phyloP scores from a whole-genome alignment of 2,797 vertebrate species.

The Acridotheres tristis region DNA sequence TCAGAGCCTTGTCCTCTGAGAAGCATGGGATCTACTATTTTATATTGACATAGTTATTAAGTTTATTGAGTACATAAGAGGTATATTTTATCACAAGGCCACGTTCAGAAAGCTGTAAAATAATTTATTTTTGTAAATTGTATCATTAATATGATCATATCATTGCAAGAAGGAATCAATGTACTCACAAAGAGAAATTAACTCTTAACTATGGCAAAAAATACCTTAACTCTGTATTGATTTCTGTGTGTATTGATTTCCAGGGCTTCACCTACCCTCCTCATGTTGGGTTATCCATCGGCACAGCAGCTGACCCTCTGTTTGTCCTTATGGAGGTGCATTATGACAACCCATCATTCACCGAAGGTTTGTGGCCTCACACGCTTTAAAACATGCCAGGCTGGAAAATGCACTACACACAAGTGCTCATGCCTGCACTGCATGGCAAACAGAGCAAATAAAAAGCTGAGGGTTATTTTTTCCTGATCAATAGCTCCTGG shows the following conservation, averaged over 20 bases:
- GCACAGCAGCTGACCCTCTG: conserved; percentile 79
- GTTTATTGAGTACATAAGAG: background rate
- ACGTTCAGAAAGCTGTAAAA: background rate
- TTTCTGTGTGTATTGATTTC: background rate
- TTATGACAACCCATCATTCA: conserved; percentile 84
- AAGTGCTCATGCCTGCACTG: background rate
- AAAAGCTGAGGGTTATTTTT: background rate
- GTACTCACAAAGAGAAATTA: background rate
- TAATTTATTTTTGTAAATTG: background rate
- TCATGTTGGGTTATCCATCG: conserved; percentile 85
- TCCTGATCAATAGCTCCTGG: background rate
- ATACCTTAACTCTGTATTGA: background rate
- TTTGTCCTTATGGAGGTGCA: conserved; percentile 88
- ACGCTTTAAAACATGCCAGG: background rate
- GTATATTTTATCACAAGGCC: background rate
- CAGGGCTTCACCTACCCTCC: conserved; percentile 86
- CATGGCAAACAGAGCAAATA: background rate
- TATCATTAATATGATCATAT: background rate
- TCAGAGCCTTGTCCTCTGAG: background rate
- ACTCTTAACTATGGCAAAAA: background rate
- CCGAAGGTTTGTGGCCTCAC: conserved; percentile 76
- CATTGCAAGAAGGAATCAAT: background rate
- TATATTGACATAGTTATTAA: background rate
- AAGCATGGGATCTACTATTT: background rate
- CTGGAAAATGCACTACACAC: background rate